Evolutionary conservation across 2,888 invertebrate genomes (phyloP), one percentile per base, ranked within the genome.

Genomic region (Drosophila meridiana): DNA sequence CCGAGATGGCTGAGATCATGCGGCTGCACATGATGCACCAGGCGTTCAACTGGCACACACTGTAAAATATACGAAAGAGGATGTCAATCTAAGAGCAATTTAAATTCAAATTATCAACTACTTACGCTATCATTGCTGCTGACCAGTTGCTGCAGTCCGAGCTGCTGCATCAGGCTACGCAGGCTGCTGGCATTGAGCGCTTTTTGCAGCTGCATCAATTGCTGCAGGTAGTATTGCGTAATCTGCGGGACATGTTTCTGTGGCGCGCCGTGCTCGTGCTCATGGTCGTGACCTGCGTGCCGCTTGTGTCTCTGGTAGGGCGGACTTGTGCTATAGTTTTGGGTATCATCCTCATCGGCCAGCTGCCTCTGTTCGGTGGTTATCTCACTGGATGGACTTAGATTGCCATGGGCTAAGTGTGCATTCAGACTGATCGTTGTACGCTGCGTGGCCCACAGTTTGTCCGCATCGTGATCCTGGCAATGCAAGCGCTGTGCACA

Each of bases 401-500:
- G 59, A 64, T 78, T 89, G 80, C 62, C 67, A 36, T 86, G 83
- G 60, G 89, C 87, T 34, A 74, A 20, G 72, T 82, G 83, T 26
- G 87, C 90, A 79, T 92, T 92, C 5, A 92, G 66, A 63, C 69
- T 75, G 40, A 71, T 73, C 45, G 76, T 68, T n/a, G 53, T 75
- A 36, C 79, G 76, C 40, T 67, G 65, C 30, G 75, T 73, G 28
- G 40, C 57, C 69, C 84, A 47, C 90, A 75, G 52, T 90, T 92
- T 71, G 38, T 94, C 94, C 57, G 95, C 94, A 89, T 97, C 94
- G 88, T 97, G 97, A 2, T 96, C 96, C 55, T 95, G 95, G 90
- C 97, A 97, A 0, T 96, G 96, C 43, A 95, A 94, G 89, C 96
- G 96, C 13, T 96, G 95, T 2, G 97, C 96, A 89, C 97, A 97